These are phyloP conservation scores for Cardinalis cardinalis DNA, from an alignment of 2,113 vertebrate species.

Conservation along the genomic window DNA sequence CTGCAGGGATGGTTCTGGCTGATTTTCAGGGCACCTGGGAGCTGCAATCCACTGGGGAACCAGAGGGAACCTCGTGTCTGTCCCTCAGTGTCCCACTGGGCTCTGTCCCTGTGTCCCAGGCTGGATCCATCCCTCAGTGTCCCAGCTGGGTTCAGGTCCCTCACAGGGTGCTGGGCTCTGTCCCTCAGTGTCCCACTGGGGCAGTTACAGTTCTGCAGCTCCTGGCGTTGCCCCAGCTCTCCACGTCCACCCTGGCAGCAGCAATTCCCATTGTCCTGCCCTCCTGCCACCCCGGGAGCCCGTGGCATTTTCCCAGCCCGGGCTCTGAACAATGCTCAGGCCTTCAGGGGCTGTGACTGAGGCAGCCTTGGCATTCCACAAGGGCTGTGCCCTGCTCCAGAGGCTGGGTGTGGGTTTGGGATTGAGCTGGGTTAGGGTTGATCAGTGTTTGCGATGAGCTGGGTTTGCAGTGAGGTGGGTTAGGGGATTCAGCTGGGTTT, in stretches of 20 bases:
- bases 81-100: neutral
- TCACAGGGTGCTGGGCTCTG: too few species aligned
- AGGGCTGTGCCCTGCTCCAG: too few species aligned
- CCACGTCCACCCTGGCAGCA: fast-evolving
- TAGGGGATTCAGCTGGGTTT: too few species aligned
- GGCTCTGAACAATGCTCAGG: too few species aligned
- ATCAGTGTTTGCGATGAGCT: too few species aligned
- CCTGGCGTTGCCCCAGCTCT: neutral
- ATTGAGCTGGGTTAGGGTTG: too few species aligned
- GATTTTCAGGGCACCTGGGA: neutral
- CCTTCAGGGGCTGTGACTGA: too few species aligned
- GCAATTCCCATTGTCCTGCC: neutral
- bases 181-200: neutral
- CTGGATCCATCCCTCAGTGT: neutral
- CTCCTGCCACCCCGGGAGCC: neutral
- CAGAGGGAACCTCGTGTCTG: neutral
- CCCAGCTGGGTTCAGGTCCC: neutral
- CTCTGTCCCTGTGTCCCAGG: neutral
- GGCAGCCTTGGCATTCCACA: too few species aligned
- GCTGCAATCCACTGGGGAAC: fast-evolving
- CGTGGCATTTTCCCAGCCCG: neutral
- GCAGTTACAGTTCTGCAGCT: neutral
- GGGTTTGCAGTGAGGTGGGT: too few species aligned
- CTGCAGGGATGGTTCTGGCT: too few species aligned
- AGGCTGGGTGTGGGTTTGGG: too few species aligned